These are phyloP conservation scores for Lasioglossum morio DNA, from an alignment of 2,888 invertebrate species.

Conservation along the genomic window DNA sequence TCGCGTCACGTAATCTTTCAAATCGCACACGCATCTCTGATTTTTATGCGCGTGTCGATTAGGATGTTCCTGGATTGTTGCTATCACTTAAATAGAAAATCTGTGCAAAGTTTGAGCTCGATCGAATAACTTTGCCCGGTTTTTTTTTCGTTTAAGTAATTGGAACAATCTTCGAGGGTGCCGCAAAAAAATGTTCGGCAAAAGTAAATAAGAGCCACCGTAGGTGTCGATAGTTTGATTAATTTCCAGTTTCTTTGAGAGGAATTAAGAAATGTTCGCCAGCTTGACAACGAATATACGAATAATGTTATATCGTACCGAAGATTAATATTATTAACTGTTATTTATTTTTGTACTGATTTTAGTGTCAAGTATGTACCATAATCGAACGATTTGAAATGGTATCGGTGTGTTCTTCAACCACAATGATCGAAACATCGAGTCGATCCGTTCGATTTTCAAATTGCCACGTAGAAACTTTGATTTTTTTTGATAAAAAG, in stretches of 20 bases:
- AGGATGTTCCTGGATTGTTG: no score
- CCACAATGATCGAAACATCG: neutral
- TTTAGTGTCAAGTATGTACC: neutral
- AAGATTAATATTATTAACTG: neutral
- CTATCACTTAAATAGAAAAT: no score
- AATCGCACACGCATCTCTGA: no score
- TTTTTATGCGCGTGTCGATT: no score
- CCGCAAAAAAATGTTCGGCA: no score
- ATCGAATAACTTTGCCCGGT: no score
- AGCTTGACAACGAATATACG: neutral
- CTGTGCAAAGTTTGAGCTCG: no score
- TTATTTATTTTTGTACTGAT: neutral
- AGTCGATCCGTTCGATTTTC: neutral
- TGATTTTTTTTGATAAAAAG: neutral
- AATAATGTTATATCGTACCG: neutral
- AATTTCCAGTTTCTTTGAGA: neutral
- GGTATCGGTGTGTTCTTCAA: neutral
- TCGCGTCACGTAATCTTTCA: no score
- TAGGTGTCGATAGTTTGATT: no score
- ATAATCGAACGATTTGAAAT: neutral
- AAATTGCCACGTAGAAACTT: neutral
- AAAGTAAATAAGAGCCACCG: no score
- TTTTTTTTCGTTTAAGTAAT: no score
- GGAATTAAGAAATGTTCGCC: neutral
- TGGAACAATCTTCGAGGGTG: no score